Conservation (phyloP, 1,140 invertebrate genomes). For the Palaemon carinicauda region DNA sequence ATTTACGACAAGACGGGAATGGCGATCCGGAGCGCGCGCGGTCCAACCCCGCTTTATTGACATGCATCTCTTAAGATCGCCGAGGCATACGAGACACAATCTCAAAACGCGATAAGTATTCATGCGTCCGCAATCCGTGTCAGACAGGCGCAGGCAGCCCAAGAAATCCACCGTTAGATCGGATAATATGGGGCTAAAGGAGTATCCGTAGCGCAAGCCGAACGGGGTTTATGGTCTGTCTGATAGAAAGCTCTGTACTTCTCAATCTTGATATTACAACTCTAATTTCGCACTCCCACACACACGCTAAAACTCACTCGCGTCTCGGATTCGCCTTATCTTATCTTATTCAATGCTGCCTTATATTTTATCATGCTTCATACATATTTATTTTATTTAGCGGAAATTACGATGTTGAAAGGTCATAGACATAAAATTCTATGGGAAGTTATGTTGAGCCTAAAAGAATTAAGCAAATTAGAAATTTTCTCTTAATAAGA, state of each 20-base stretch:
- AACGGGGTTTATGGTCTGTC: constrained; percentile 19
- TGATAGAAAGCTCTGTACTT: constrained; percentile 42
- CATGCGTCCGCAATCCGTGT: background rate
- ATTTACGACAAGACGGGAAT: constrained; percentile 32
- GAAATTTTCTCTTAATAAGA: too few relatives aligned
- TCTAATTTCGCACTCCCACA: constrained; percentile 35
- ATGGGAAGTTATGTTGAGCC: too few relatives aligned
- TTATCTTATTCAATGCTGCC: too few relatives aligned
- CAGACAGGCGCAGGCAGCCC: background rate
- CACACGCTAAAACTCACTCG: background rate
- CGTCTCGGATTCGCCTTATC: too few relatives aligned
- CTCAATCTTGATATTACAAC: constrained; percentile 47
- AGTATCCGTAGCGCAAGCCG: background rate
- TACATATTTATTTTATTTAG: too few relatives aligned
- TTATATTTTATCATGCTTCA: too few relatives aligned
- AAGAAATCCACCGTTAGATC: background rate
- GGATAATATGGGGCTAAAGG: background rate
- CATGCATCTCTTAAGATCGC: background rate
- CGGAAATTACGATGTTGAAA: too few relatives aligned
- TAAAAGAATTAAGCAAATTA: too few relatives aligned
- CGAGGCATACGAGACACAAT: background rate
- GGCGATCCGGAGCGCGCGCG: background rate
- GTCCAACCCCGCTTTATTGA: background rate
- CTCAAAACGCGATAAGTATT: background rate
- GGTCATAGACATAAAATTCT: too few relatives aligned